phyloP scores from a whole-genome alignment of 2,113 vertebrate species.

The Camarhynchus parvulus region DNA sequence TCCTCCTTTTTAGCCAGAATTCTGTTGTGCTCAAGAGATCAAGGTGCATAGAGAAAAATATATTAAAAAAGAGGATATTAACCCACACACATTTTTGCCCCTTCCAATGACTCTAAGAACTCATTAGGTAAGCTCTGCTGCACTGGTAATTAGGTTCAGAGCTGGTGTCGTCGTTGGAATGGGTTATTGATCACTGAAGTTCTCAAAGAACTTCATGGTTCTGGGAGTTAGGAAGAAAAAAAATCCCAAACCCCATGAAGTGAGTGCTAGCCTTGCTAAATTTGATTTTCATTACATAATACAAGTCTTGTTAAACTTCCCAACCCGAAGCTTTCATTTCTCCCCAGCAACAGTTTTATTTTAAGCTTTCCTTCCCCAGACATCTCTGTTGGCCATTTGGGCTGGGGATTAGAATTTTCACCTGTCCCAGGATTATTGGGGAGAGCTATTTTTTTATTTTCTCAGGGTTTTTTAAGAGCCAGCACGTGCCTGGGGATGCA shows the following conservation, averaged over 20 bases:
- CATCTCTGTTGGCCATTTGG: not conserved
- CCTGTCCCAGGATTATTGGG: not conserved
- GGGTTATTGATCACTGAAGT: constrained; percentile 68
- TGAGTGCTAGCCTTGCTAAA: constrained; percentile 42
- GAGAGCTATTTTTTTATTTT: constrained; percentile 24
- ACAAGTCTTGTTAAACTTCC: not conserved
- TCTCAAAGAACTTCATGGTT: constrained; percentile 48
- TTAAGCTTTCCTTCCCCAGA: not conserved
- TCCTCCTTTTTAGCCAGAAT: not conserved
- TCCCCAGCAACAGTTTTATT: constrained; percentile 48
- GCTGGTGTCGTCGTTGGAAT: constrained; percentile 45
- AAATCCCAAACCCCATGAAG: not conserved
- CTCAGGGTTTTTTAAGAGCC: not conserved
- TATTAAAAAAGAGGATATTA: not conserved
- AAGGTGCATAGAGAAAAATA: not conserved
- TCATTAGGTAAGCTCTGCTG: constrained; percentile 33
- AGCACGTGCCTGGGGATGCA: not conserved
- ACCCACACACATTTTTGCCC: not conserved
- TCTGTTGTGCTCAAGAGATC: not conserved
- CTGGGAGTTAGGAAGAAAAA: not conserved
- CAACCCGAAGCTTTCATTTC: not conserved
- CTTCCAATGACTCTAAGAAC: not conserved
- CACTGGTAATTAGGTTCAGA: constrained; percentile 39
- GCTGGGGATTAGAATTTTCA: constrained; percentile 1
- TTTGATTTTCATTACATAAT: constrained; percentile 55